These are phyloP conservation scores for Betta splendens DNA, from an alignment of 2,797 vertebrate genomes.

Conservation along the genomic window DNA sequence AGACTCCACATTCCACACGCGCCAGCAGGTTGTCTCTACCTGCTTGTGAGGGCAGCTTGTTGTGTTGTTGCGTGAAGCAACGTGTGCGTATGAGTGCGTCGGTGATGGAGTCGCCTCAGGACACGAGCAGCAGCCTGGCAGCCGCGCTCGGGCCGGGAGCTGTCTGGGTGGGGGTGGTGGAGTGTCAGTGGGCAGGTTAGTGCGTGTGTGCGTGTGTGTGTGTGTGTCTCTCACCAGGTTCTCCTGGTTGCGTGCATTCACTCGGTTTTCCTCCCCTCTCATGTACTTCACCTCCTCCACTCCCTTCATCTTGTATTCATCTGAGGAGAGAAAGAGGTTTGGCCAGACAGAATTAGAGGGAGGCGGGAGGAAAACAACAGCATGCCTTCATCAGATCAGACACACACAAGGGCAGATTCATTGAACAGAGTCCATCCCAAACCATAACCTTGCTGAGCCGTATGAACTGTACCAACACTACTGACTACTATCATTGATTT, in stretches of 20 bases:
- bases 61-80: slow-evolving; percentile 25
- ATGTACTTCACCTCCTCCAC: slow-evolving; percentile 99
- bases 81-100: slow-evolving; percentile 27
- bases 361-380: slow-evolving; percentile 21
- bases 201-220: slow-evolving; percentile 16
- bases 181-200: slow-evolving; percentile 31
- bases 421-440: slow-evolving; percentile 4
- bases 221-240: slow-evolving; percentile 91
- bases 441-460: slow-evolving; percentile 16
- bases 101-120: slow-evolving; percentile 31
- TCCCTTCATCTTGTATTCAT: slow-evolving; percentile 98
- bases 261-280: slow-evolving; percentile 95
- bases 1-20: slow-evolving; percentile 66
- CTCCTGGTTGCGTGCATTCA: slow-evolving; percentile 97
- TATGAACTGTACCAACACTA: slow-evolving; percentile 24
- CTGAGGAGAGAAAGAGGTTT: slow-evolving; percentile 70
- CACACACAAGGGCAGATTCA: slow-evolving; percentile 29
- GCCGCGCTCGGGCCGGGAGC: slow-evolving; percentile 50
- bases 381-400: slow-evolving; percentile 27
- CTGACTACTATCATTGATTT: slow-evolving; percentile 36
- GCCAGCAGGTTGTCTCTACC: slow-evolving; percentile 53
- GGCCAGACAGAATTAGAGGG: slow-evolving; percentile 24
- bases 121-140: slow-evolving; percentile 51
- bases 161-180: slow-evolving; percentile 53
- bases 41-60: slow-evolving; percentile 37